Conservation (phyloP, 2,888 invertebrate genomes). For the Cylloceria caligata region DNA sequence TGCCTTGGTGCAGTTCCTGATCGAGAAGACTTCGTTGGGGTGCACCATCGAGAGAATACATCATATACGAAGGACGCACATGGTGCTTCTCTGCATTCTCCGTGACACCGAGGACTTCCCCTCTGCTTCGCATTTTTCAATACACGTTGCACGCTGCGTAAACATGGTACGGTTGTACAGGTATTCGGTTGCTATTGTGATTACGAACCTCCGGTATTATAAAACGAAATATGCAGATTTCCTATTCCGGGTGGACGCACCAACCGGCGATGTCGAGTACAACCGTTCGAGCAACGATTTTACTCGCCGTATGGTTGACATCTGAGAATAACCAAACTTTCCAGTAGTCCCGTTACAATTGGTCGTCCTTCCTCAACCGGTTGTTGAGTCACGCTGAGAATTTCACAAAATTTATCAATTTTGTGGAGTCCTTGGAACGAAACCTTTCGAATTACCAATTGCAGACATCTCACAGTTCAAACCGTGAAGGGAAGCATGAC, state of each 20-base stretch:
- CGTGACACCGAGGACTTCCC: slow-evolving; percentile 31
- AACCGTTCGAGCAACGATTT: slow-evolving; percentile 8
- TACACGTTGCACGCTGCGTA: slow-evolving; percentile 23
- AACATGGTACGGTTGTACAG: slow-evolving; percentile 67
- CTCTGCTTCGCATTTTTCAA: slow-evolving; percentile 55
- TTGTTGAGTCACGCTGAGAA: slow-evolving; percentile 11
- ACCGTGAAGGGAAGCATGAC: background rate
- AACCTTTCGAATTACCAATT: background rate
- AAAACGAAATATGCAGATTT: slow-evolving; percentile 74
- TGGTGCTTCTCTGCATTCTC: slow-evolving; percentile 36
- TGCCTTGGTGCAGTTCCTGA: slow-evolving; percentile 9
- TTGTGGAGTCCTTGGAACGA: background rate
- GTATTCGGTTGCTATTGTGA: slow-evolving; percentile 72
- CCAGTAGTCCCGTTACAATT: slow-evolving; percentile 3
- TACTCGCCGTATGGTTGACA: slow-evolving; percentile 62
- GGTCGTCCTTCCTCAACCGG: slow-evolving; percentile 2
- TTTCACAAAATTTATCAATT: background rate
- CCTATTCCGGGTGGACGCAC: slow-evolving; percentile 1
- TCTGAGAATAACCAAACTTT: slow-evolving; percentile 63
- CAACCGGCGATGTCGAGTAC: background rate
- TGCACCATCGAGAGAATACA: slow-evolving; percentile 18
- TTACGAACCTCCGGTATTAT: slow-evolving; percentile 60
- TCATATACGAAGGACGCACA: slow-evolving; percentile 56
- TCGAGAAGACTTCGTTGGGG: slow-evolving; percentile 14
- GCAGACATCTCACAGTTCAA: background rate